A percentile compares a stretch with the other conserved stretches of the same genome.
These are phyloP conservation scores for Bos indicus DNA, from an alignment of 2,113 vertebrate genomes.

Conservation along the genomic window DNA sequence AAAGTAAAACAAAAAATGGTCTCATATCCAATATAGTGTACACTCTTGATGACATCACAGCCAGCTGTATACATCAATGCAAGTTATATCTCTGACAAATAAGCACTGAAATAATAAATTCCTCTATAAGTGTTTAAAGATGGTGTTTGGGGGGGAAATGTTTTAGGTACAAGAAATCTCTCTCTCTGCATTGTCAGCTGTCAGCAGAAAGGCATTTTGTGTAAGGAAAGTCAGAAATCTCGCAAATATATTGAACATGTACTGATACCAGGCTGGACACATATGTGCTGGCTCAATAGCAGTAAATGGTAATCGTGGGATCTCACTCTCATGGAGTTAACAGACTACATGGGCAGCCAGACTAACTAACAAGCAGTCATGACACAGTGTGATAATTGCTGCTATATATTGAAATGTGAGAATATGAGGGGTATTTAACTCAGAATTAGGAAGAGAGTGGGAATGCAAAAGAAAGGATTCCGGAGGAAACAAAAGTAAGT, in stretches of 20 bases:
- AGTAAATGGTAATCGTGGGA: rapidly evolving
- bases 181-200: background rate
- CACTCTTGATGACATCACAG: background rate
- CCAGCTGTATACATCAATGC: background rate
- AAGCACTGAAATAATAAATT: background rate
- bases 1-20: background rate
- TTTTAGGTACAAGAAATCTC: background rate
- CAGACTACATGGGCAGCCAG: background rate
- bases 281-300: background rate
- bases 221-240: background rate
- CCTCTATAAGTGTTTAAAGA: background rate
- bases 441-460: background rate
- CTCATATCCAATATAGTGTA: background rate
- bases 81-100: background rate
- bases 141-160: background rate
- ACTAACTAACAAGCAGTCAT: background rate
- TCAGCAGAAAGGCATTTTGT: background rate
- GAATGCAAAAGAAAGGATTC: background rate
- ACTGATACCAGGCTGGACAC: background rate
- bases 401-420: background rate
- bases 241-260: background rate
- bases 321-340: background rate
- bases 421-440: background rate
- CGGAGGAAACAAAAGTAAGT: background rate
- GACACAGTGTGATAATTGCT: background rate